Conservation (phyloP, 2,888 invertebrate genomes). For the Trachelus stipa region DNA sequence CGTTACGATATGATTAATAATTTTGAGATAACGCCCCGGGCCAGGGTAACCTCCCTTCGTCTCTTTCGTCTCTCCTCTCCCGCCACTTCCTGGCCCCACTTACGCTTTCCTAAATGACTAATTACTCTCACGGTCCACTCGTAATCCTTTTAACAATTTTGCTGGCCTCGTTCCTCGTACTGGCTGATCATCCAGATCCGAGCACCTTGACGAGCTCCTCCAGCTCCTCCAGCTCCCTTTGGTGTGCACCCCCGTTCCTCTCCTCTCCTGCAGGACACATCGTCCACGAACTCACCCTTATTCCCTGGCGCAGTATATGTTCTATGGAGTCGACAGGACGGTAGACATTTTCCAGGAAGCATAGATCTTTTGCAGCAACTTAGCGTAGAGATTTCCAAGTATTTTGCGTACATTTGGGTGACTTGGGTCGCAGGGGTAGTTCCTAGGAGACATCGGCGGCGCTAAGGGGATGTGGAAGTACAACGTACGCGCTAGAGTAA, state of each 20-base stretch:
- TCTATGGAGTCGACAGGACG: background rate
- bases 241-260: too few species aligned
- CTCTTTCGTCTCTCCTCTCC: constrained; percentile 40
- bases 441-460: constrained; percentile 20
- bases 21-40: constrained; percentile 54
- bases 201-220: background rate
- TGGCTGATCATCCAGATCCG: background rate
- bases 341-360: background rate
- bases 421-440: constrained; percentile 29
- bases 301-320: background rate
- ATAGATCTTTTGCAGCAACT: background rate
- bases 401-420: constrained; percentile 56
- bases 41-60: constrained; percentile 40
- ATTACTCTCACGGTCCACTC: constrained; percentile 48
- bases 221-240: background rate
- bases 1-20: constrained; percentile 63
- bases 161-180: background rate
- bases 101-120: constrained; percentile 64
- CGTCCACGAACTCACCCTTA: too few species aligned
- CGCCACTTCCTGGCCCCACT: constrained; percentile 52
- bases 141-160: background rate
- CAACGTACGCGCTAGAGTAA: constrained; percentile 20
- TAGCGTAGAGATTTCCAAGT: constrained; percentile 35
- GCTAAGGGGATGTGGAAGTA: constrained; percentile 25
- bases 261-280: too few species aligned